These are phyloP conservation scores for Stichopus chloronotus DNA, from an alignment of 35 echinoderm and acorn worm genomes.

Conservation along the genomic window DNA sequence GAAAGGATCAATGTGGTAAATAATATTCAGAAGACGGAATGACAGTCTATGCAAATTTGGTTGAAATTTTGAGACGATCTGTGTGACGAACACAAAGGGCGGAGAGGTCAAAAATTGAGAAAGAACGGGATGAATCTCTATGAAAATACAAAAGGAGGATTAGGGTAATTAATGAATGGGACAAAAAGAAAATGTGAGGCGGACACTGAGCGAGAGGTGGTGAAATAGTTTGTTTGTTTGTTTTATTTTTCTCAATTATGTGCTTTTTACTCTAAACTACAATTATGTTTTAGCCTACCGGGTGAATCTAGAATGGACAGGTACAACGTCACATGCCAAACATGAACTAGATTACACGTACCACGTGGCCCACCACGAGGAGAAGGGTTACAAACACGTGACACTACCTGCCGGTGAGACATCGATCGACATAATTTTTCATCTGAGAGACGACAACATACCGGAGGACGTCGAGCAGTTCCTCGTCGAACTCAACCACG, in stretches of 20 bases:
- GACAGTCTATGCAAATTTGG: too few relatives aligned
- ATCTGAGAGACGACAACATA: constrained; percentile 18
- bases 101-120: too few relatives aligned
- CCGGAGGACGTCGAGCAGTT: constrained; percentile 27
- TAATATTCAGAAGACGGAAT: too few relatives aligned
- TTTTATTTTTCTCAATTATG: not conserved
- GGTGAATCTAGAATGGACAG: constrained; percentile 50
- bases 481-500: constrained; percentile 3
- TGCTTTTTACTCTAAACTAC: not conserved
- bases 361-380: not conserved
- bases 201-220: too few relatives aligned
- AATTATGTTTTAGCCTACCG: not conserved
- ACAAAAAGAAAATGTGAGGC: too few relatives aligned
- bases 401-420: constrained; percentile 29
- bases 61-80: too few relatives aligned
- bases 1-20: too few relatives aligned
- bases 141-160: too few relatives aligned
- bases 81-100: too few relatives aligned
- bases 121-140: not conserved
- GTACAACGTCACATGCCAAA: constrained; percentile 25
- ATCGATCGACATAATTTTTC: constrained; percentile 9
- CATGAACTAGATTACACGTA: constrained; percentile 26
- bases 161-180: too few relatives aligned
- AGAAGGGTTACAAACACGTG: constrained; percentile 14
- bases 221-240: too few relatives aligned